Evolutionary conservation across 2,888 invertebrate genomes (phyloP), one percentile per base, ranked within the genome.

Genomic region (Tromatobia lineatoria): DNA sequence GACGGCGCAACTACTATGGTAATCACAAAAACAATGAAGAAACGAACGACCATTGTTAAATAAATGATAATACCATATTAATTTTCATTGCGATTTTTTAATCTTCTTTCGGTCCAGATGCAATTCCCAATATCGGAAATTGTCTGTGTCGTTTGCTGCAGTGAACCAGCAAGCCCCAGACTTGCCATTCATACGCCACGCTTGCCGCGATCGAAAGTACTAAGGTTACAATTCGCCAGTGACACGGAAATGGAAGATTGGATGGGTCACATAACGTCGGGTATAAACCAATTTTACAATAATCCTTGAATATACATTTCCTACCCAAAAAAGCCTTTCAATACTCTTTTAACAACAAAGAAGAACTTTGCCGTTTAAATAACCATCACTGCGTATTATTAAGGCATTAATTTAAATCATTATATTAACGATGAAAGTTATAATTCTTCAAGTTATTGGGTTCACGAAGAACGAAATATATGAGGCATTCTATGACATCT

Each of bases 231-330:
- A 91, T 98, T 98, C 92, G 95, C 95, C 74, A 96, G 97, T 87
- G 98, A 98, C 94, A 96, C 96, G 85, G 97, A 98, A 94, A 95
- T 98, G 94, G 98, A 98, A 94, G 98, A 98, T 91, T 98, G 98
- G 98, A 95, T 98, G 79, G 96, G 96, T 83, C 96, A 97, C 91
- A 95, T 98, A 88, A 96, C 97, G 15, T 96, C 96, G 86, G 95
- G 95, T 93, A 94, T 7, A 8, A 38, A 29, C 29, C 6, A 29
- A 29, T 29, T 29, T 29, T 29, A 29, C 29, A 29, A 29, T 2
- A 29, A 29, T 29, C 2, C 29, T 29, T 29, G n/a, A n/a, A n/a
- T n/a, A n/a, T 29, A 29, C 29, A 29, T 29, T 29, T 29, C 29
- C 29, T n/a, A 29, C 6, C 29, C 29, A 29, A 29, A 29, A 29